Evolutionary conservation across 1,140 invertebrate species (phyloP).

Genomic region (Drosophila ananassae): DNA sequence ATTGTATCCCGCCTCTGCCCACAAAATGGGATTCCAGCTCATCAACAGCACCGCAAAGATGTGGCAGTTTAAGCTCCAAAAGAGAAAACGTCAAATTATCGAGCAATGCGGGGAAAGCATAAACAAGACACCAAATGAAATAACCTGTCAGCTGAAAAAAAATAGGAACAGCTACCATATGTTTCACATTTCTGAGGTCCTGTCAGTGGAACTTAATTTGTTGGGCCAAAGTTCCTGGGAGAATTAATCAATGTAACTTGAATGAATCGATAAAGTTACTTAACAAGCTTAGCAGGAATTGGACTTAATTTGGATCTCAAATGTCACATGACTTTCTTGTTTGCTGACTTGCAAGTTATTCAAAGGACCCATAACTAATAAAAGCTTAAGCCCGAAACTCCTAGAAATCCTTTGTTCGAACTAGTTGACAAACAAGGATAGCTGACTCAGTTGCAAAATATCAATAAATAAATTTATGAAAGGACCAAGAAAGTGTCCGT

Average conservation of each 20-base stretch:
- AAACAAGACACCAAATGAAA: slow-evolving; percentile 52
- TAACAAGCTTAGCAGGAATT: not conserved
- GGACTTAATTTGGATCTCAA: not conserved
- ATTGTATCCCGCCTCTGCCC: slow-evolving; percentile 16
- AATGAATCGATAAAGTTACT: not conserved
- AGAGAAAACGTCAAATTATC: slow-evolving; percentile 44
- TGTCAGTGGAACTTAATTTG: not conserved
- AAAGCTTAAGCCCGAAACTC: not conserved
- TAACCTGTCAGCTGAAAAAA: slow-evolving; percentile 47
- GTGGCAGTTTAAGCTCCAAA: slow-evolving; percentile 33
- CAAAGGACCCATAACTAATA: not conserved
- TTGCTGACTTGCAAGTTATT: not conserved
- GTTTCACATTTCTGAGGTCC: not conserved
- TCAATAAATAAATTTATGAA: slow-evolving; percentile 31
- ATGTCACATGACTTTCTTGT: not conserved
- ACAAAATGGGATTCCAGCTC: slow-evolving; percentile 53
- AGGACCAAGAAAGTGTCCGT: slow-evolving; percentile 12
- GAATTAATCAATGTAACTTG: not conserved
- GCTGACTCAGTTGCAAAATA: slow-evolving; percentile 4
- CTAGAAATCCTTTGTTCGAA: not conserved
- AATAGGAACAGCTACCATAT: slow-evolving; percentile 13
- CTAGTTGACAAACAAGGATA: not conserved
- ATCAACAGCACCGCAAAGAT: slow-evolving; percentile 55
- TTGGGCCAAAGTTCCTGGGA: not conserved
- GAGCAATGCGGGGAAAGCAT: slow-evolving; percentile 32